These are phyloP conservation scores for Lophotis ruficrista DNA, from an alignment of 2,113 vertebrate species.

Conservation along the genomic window DNA sequence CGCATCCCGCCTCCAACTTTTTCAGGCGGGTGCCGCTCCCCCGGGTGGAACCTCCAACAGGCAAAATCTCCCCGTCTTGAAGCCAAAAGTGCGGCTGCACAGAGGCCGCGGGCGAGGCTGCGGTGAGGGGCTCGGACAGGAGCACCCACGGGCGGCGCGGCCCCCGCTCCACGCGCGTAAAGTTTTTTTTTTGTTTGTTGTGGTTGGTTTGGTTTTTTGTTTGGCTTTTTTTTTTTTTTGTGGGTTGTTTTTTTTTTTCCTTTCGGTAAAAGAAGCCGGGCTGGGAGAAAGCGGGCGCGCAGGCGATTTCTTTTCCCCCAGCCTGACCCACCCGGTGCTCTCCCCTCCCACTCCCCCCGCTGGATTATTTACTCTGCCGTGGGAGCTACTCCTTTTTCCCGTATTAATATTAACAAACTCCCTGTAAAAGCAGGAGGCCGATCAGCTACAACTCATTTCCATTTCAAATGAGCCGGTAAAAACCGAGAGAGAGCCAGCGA, in stretches of 20 bases:
- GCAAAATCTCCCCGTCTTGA: neutral
- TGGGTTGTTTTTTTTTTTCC: too few relatives aligned
- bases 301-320: neutral
- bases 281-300: neutral
- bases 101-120: neutral
- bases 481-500: slow-evolving; percentile 41
- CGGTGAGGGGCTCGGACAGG: too few relatives aligned
- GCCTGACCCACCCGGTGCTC: neutral
- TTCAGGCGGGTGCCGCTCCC: neutral
- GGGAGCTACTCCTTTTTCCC: slow-evolving; percentile 41
- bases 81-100: neutral
- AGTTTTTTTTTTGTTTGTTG: too few relatives aligned
- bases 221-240: too few relatives aligned
- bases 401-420: slow-evolving; percentile 69
- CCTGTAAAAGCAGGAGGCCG: slow-evolving; percentile 45
- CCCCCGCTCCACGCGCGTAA: too few relatives aligned
- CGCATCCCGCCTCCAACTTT: neutral
- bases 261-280: neutral
- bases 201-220: too few relatives aligned
- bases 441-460: slow-evolving; percentile 67
- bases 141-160: too few relatives aligned
- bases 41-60: neutral
- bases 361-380: slow-evolving; percentile 53
- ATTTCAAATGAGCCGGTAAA: slow-evolving; percentile 71
- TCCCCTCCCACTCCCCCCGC: slow-evolving; percentile 23